Percentiles rank a stretch among this genome's conserved stretches.
Evolutionary conservation across 2,888 invertebrate genomes (phyloP).

Genomic region (Ashinkailepas kermadecensis): DNA sequence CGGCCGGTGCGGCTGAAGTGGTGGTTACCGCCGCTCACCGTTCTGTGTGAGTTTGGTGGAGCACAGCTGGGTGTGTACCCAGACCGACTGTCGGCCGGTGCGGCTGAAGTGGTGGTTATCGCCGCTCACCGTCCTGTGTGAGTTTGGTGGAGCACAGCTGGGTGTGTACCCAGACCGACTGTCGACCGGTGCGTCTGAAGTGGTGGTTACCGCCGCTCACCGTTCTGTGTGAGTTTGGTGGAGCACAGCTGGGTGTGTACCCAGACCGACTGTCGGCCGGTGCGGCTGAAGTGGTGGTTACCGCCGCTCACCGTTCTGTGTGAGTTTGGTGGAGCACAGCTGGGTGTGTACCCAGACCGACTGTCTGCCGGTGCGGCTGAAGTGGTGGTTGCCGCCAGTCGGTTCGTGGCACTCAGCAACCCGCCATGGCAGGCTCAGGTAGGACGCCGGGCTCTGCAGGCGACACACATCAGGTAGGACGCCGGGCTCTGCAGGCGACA

Average conservation of each 20-base stretch:
- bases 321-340: slow-evolving; percentile 91
- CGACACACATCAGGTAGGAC: no score
- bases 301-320: slow-evolving; percentile 67
- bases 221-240: slow-evolving; percentile 93
- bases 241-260: slow-evolving; percentile 74
- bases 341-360: slow-evolving; percentile 70
- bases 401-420: slow-evolving; percentile 41
- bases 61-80: slow-evolving; percentile 73
- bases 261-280: no score
- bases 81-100: slow-evolving; percentile 75
- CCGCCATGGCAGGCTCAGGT: slow-evolving; percentile 46
- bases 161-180: slow-evolving; percentile 71
- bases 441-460: slow-evolving; percentile 47
- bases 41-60: slow-evolving; percentile 97
- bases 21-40: slow-evolving; percentile 47
- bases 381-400: slow-evolving; percentile 40
- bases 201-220: slow-evolving; percentile 44
- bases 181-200: slow-evolving; percentile 73
- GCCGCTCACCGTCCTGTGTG: slow-evolving; percentile 73
- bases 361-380: slow-evolving; percentile 75
- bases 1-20: slow-evolving; percentile 68
- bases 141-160: slow-evolving; percentile 90
- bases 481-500: no score
- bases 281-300: no score
- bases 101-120: slow-evolving; percentile 52